phyloP scores from a whole-genome alignment of 2,888 invertebrate species.

The Heliconius hortense region DNA sequence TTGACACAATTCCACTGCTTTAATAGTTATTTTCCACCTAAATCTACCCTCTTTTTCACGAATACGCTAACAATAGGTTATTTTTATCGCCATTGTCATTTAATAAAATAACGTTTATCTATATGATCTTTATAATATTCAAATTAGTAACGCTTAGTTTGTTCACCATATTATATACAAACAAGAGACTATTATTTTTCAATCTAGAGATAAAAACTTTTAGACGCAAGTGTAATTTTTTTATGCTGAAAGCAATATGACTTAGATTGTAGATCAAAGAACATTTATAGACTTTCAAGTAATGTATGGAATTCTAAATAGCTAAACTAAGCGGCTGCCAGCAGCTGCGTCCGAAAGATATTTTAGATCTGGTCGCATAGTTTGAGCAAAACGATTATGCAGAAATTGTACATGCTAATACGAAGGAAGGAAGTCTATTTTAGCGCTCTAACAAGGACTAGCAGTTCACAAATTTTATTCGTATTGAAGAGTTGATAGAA shows the following conservation, averaged over 20 bases:
- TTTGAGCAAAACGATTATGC: neutral
- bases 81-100: no score
- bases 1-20: no score
- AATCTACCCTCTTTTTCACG: no score
- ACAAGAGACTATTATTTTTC: neutral
- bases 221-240: neutral
- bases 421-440: neutral
- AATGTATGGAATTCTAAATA: neutral
- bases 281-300: neutral
- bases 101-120: neutral
- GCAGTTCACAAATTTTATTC: neutral
- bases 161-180: neutral
- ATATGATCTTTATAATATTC: neutral
- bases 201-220: neutral
- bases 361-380: constrained; percentile 14
- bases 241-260: neutral
- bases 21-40: no score
- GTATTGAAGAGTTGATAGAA: no score
- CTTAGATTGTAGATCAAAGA: neutral
- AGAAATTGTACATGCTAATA: neutral
- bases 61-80: neutral
- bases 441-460: neutral
- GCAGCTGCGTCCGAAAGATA: constrained; percentile 14
- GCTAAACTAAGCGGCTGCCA: neutral
- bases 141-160: neutral